phyloP scores from a whole-genome alignment of 37 sponge, comb jelly and placozoan genomes.

The Eunapius fragilis region DNA sequence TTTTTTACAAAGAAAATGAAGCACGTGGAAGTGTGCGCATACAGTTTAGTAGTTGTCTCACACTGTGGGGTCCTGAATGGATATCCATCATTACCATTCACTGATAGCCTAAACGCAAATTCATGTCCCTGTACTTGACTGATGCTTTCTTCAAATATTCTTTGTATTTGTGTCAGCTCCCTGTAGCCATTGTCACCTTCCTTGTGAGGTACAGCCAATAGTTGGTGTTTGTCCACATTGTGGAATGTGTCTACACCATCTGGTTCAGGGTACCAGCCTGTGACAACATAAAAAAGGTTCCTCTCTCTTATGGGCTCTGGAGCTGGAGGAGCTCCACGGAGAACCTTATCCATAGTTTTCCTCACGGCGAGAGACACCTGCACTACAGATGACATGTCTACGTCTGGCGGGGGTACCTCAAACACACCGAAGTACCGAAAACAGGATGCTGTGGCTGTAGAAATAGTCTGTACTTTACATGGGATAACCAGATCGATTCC shows the following conservation, averaged over 20 bases:
- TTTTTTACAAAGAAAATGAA: not conserved
- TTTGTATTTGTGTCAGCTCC: not conserved
- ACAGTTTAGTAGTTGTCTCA: not conserved
- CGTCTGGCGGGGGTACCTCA: not conserved
- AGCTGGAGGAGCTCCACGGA: not conserved
- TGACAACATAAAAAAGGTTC: not conserved
- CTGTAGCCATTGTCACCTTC: not conserved
- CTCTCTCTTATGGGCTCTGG: not conserved
- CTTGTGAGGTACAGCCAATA: not conserved
- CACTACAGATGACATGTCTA: too few relatives aligned
- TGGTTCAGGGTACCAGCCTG: not conserved
- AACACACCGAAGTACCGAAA: not conserved
- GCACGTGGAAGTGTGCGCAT: not conserved
- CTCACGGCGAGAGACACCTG: not conserved
- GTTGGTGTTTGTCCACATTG: not conserved
- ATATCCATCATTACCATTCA: not conserved
- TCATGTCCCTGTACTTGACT: not conserved
- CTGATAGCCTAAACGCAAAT: not conserved
- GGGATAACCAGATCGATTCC: not conserved
- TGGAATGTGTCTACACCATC: not conserved
- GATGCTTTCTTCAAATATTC: not conserved
- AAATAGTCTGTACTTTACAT: not conserved
- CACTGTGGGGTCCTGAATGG: not conserved
- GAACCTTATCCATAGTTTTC: not conserved
- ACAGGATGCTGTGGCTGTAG: not conserved